Base-by-base conservation (phyloP, 2,888 invertebrate species). In the Dione juno region DNA sequence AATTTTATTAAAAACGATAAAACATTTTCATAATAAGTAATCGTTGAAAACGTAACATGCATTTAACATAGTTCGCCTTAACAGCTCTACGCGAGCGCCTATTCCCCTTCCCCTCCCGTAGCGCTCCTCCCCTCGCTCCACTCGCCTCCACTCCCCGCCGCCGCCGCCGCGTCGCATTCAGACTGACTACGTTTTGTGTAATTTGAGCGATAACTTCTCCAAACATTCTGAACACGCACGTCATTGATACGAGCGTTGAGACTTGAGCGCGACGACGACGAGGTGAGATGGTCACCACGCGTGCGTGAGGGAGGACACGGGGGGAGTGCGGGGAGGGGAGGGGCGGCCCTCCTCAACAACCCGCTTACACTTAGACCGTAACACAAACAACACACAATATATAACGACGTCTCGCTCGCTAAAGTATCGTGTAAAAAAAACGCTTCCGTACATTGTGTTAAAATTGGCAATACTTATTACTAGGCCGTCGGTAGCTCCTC, bases 1-100 rank as follows among this genome's bases (percentile, higher is more conserved):
- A 78, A 80, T 88, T 91, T 91, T 91, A 92, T 88, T 90, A 87
- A 78, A 90, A 91, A 90, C 85, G 82, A 88, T 89, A 90, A 90
- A 91, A 87, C 86, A 82, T 88, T 85, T 86, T 77, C 82, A 83
- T 83, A 84, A 79, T 84, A 82, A 80, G 84, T 81, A 80, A 80
- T 81, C 78, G 81, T 84, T 83, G 77, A 85, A 88, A 88, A 89
- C 89, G 81, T 89, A 90, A 90, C 90, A 87, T 83, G 79, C 72
- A 77, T 72, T 75, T 78, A 77, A 79, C 81, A 83, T 78, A 81
- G 77, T 78, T 72, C 79, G 77, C 78, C 80, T 79, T 76, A 84
- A 84, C 83, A 84, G 77, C 69, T 73, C 69, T 63, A 66, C 65
- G 64, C 64, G 50, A 19, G 19, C 50, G 50, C 41, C 21, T 19